Conservation (phyloP, 2,797 vertebrate species). For the Pseudotriccus pelzelni region DNA sequence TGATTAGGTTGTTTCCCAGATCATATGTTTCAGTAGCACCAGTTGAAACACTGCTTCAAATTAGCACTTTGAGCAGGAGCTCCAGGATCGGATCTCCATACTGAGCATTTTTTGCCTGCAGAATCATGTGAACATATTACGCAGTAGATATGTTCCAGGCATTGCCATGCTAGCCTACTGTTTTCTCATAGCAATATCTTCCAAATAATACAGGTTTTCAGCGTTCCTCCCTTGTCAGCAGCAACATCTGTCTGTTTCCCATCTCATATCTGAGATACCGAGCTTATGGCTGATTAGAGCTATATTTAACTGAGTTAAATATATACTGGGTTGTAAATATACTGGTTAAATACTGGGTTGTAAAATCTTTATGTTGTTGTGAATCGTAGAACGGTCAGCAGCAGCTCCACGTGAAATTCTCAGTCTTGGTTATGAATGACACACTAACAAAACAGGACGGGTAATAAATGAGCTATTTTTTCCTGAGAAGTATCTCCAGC, state of each 20-base stretch:
- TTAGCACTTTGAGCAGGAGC: neutral
- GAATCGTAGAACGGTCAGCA: neutral
- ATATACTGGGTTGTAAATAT: neutral
- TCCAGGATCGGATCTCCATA: neutral
- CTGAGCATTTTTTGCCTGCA: neutral
- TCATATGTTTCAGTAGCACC: neutral
- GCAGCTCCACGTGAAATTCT: neutral
- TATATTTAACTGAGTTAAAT: neutral
- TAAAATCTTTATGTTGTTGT: neutral
- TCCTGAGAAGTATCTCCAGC: neutral
- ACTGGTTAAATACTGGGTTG: neutral
- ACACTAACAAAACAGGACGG: neutral
- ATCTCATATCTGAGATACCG: neutral
- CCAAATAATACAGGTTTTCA: neutral
- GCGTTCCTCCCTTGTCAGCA: neutral
- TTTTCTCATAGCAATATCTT: neutral
- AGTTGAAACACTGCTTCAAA: neutral
- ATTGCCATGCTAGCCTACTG: neutral
- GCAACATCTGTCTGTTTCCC: neutral
- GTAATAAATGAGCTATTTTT: neutral
- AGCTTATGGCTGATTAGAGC: neutral
- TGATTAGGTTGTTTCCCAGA: neutral
- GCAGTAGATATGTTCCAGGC: neutral
- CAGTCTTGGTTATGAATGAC: neutral
- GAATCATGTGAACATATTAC: neutral